Percentiles rank a stretch among this genome's conserved stretches.
Conservation (phyloP, 2,797 vertebrate genomes). For the Poecilia picta region DNA sequence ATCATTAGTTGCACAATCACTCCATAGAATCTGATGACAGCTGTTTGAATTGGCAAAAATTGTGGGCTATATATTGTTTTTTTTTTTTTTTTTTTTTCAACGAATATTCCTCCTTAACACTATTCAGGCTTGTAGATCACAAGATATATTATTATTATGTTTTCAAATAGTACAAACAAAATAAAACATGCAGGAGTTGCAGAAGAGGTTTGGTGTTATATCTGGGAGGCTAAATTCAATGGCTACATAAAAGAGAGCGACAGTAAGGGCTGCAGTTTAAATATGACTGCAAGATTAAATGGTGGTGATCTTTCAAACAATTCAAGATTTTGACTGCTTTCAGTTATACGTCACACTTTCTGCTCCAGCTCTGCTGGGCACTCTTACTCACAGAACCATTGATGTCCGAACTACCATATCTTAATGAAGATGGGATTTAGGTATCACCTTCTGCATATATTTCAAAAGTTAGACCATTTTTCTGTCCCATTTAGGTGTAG, state of each 20-base stretch:
- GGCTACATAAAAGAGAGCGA: background rate
- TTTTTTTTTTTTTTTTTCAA: too few species aligned
- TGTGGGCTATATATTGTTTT: too few species aligned
- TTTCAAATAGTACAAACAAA: background rate
- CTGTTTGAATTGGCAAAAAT: background rate
- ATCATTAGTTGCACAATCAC: background rate
- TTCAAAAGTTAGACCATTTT: background rate
- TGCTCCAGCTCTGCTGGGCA: background rate
- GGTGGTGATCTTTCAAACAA: background rate
- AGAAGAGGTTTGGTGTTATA: background rate
- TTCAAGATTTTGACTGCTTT: background rate
- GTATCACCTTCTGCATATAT: background rate
- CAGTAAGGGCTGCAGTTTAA: background rate
- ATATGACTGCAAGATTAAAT: background rate
- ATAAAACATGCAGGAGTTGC: background rate
- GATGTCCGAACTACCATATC: background rate
- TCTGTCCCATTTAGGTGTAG: background rate
- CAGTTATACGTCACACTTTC: background rate
- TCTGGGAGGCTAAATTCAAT: background rate
- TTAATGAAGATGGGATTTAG: background rate
- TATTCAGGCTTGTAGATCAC: background rate
- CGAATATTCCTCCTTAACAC: too few species aligned
- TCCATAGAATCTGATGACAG: background rate
- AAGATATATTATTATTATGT: background rate
- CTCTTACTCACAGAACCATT: background rate